Conservation (phyloP, 2,888 invertebrate genomes). For the Cosmopolites sordidus region DNA sequence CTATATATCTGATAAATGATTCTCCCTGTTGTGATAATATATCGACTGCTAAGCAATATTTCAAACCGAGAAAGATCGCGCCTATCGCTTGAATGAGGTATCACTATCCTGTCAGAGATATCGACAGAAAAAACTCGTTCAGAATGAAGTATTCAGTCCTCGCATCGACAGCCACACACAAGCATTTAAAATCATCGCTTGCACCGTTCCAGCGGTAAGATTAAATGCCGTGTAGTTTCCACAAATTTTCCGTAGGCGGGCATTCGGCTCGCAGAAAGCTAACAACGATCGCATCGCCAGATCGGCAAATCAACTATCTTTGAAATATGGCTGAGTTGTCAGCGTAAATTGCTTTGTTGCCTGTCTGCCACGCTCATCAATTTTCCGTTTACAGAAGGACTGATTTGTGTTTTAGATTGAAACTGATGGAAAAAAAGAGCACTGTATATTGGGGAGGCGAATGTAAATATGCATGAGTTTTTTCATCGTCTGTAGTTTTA, state of each 20-base stretch:
- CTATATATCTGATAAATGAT: no score
- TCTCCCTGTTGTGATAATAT: no score
- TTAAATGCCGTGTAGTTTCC: background rate
- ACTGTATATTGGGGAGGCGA: background rate
- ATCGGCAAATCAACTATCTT: conserved; percentile 24
- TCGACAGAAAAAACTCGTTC: no score
- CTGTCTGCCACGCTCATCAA: conserved; percentile 21
- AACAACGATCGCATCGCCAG: conserved; percentile 19
- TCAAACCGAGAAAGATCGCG: no score
- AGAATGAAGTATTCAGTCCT: no score
- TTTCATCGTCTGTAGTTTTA: no score
- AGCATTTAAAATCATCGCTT: no score
- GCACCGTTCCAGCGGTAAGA: background rate
- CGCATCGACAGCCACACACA: no score
- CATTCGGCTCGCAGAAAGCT: background rate
- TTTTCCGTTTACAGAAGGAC: conserved; percentile 19
- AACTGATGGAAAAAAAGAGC: background rate
- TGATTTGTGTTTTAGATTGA: conserved; percentile 19
- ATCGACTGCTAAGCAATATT: no score
- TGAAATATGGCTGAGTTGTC: conserved; percentile 25
- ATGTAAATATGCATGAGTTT: no score
- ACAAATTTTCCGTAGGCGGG: background rate
- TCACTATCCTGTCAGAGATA: no score
- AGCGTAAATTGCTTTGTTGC: conserved; percentile 26
- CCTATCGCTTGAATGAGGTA: no score